Evolutionary conservation across 37 sponge, comb jelly and placozoan species (phyloP).

Genomic region (Tethya wilhelma): DNA sequence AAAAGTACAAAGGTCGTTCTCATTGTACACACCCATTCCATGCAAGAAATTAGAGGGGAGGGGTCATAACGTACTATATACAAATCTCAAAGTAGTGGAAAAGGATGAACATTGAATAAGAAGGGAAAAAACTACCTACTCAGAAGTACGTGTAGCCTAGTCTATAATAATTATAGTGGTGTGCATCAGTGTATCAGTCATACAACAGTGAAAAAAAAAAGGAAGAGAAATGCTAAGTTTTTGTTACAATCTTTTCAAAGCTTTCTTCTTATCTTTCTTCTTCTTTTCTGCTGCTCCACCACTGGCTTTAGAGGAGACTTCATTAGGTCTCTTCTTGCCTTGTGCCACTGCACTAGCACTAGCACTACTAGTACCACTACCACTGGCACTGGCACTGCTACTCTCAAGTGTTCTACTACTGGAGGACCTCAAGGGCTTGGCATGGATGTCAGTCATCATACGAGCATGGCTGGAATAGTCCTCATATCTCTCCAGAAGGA

Average conservation of each 20-base stretch:
- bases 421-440: constrained; percentile 30
- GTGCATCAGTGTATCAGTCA: constrained; percentile 1
- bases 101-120: neutral
- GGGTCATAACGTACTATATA: too few species aligned
- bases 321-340: constrained; percentile 76
- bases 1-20: too few species aligned
- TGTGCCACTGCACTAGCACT: neutral
- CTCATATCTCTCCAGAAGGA: constrained; percentile 90
- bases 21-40: too few species aligned
- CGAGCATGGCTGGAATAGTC: constrained; percentile 82
- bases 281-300: constrained; percentile 51
- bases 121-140: constrained; percentile 17
- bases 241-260: constrained; percentile 77
- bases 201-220: neutral
- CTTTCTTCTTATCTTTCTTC: constrained; percentile 91
- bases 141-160: too few species aligned
- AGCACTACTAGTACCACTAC: constrained; percentile 3
- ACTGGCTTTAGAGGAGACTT: constrained; percentile 12
- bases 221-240: neutral
- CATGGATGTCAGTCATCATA: constrained; percentile 96
- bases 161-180: too few species aligned
- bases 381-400: neutral
- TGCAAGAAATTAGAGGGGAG: too few species aligned
- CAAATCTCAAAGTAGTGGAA: neutral
- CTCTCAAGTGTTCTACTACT: neutral